These are phyloP conservation scores for Paradoxurus hermaphroditus DNA, from an alignment of 2,113 vertebrate species.

Conservation along the genomic window DNA sequence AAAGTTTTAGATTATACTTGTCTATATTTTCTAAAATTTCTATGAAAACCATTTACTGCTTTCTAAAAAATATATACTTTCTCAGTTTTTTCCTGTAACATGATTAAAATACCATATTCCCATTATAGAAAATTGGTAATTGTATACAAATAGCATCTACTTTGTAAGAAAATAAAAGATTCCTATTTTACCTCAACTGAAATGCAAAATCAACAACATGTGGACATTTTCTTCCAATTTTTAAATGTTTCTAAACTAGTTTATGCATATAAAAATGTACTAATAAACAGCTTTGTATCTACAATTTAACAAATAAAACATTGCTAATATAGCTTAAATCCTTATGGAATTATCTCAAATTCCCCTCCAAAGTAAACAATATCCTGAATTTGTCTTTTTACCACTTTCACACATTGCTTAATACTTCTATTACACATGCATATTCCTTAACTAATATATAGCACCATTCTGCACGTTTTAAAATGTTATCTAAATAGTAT, in stretches of 20 bases:
- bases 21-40: neutral
- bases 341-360: neutral
- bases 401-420: neutral
- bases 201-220: neutral
- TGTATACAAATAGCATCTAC: neutral
- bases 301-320: slow-evolving; percentile 5
- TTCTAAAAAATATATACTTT: neutral
- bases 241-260: slow-evolving; percentile 11
- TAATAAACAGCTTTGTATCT: neutral
- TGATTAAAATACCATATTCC: neutral
- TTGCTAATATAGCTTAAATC: neutral
- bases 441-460: neutral
- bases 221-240: neutral
- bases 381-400: neutral
- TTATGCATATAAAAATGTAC: neutral
- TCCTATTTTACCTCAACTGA: neutral
- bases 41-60: neutral
- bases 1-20: neutral
- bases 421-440: neutral
- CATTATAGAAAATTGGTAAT: neutral
- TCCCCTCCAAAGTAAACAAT: neutral
- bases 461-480: neutral
- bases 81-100: neutral
- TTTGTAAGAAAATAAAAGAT: neutral
- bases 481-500: neutral